Conservation (phyloP, 2,797 vertebrate genomes). For the Eospalax fontanierii region DNA sequence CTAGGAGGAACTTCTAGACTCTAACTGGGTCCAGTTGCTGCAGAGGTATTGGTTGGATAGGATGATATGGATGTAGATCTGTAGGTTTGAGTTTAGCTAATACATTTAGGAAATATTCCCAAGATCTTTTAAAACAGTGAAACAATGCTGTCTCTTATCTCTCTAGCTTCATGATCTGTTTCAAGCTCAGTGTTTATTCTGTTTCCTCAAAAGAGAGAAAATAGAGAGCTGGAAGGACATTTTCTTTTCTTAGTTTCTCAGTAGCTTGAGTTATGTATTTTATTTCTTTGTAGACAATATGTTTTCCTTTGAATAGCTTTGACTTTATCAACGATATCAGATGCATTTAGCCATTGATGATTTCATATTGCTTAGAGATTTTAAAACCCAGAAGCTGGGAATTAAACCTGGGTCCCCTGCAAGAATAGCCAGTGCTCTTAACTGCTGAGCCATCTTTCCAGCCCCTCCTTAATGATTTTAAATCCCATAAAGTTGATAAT, state of each 20-base stretch:
- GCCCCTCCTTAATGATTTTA: too few relatives aligned
- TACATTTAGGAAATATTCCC: constrained; percentile 26
- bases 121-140: constrained; percentile 51
- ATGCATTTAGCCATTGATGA: not conserved
- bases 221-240: not conserved
- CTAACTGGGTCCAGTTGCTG: not conserved
- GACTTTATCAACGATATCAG: not conserved
- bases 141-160: not conserved
- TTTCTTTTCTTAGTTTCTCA: constrained; percentile 45
- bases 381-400: not conserved
- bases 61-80: constrained; percentile 9
- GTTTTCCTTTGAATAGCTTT: not conserved
- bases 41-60: constrained; percentile 8
- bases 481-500: too few relatives aligned
- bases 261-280: not conserved
- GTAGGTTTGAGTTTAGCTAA: constrained; percentile 55
- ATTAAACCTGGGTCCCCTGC: too few relatives aligned
- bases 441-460: too few relatives aligned
- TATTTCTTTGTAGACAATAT: not conserved
- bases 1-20: not conserved
- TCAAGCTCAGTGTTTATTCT: not conserved
- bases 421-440: too few relatives aligned
- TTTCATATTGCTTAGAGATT: constrained; percentile 25
- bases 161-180: not conserved
- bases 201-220: not conserved